A percentile compares a stretch with the other conserved stretches of the same genome.
Conservation (phyloP, 1,140 invertebrate genomes). For the Hycleus cichorii region DNA sequence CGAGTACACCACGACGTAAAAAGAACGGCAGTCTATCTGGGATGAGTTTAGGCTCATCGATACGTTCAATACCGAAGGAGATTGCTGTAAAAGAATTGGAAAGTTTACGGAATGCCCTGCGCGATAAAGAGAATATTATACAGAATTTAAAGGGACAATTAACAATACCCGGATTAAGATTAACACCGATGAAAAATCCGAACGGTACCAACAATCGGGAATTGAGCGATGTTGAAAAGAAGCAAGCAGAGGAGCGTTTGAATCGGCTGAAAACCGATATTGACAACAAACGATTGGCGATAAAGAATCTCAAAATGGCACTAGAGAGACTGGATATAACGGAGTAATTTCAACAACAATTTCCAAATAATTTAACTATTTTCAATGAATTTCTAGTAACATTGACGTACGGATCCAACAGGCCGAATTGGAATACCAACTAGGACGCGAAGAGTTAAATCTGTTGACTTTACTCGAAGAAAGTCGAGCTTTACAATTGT, state of each 20-base stretch:
- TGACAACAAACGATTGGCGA: slow-evolving; percentile 61
- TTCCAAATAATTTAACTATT: neutral
- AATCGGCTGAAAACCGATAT: slow-evolving; percentile 58
- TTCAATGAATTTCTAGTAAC: slow-evolving; percentile 53
- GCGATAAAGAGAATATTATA: slow-evolving; percentile 76
- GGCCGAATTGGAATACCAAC: slow-evolving; percentile 80
- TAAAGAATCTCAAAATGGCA: slow-evolving; percentile 67
- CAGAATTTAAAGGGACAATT: slow-evolving; percentile 53
- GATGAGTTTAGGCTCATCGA: slow-evolving; percentile 32
- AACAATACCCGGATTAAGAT: slow-evolving; percentile 35
- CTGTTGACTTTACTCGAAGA: slow-evolving; percentile 76
- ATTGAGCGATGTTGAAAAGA: slow-evolving; percentile 50
- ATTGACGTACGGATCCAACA: slow-evolving; percentile 85
- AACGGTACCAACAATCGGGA: slow-evolving; percentile 27
- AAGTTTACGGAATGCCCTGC: slow-evolving; percentile 59
- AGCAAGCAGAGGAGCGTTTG: slow-evolving; percentile 60
- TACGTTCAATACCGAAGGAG: slow-evolving; percentile 46
- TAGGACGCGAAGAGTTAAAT: slow-evolving; percentile 80
- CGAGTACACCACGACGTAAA: slow-evolving; percentile 53
- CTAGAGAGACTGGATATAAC: slow-evolving; percentile 71
- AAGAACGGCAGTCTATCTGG: slow-evolving; percentile 49
- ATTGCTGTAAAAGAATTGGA: slow-evolving; percentile 52
- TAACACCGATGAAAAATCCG: slow-evolving; percentile 23
- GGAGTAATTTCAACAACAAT: slow-evolving; percentile 46
- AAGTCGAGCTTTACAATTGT: slow-evolving; percentile 65